Evolutionary conservation across 2,113 vertebrate species (phyloP).

Genomic region (Terrapene triunguis): DNA sequence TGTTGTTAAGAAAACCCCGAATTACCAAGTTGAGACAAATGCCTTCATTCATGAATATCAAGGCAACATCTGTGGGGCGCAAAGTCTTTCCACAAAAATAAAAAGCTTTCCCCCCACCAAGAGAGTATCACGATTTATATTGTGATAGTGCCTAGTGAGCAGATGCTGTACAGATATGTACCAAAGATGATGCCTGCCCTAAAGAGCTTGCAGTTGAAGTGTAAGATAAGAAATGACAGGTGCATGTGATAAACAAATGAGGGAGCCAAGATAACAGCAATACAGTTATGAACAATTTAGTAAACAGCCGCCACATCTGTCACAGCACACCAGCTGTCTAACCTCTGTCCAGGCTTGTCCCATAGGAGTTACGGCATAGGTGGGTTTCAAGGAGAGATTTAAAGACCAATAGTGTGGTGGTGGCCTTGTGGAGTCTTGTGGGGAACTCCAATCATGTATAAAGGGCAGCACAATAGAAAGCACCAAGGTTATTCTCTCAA

Average conservation of each 20-base stretch:
- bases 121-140: background rate
- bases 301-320: background rate
- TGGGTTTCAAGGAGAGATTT: background rate
- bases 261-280: background rate
- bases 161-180: background rate
- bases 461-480: background rate
- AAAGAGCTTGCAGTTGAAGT: background rate
- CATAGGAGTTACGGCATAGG: background rate
- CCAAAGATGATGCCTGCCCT: background rate
- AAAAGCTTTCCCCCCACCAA: background rate
- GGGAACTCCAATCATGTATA: background rate
- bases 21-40: slow-evolving; percentile 47
- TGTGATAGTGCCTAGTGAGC: background rate
- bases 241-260: background rate
- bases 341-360: background rate
- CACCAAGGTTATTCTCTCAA: background rate
- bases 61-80: background rate
- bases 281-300: background rate
- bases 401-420: background rate
- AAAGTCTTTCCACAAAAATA: background rate
- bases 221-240: background rate
- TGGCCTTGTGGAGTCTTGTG: background rate
- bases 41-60: slow-evolving; percentile 54
- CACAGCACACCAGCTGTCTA: background rate
- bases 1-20: slow-evolving; percentile 64